Evolutionary conservation across 2,888 invertebrate genomes (phyloP), one percentile per base, ranked within the genome.

Genomic region (Melanostoma scalare): DNA sequence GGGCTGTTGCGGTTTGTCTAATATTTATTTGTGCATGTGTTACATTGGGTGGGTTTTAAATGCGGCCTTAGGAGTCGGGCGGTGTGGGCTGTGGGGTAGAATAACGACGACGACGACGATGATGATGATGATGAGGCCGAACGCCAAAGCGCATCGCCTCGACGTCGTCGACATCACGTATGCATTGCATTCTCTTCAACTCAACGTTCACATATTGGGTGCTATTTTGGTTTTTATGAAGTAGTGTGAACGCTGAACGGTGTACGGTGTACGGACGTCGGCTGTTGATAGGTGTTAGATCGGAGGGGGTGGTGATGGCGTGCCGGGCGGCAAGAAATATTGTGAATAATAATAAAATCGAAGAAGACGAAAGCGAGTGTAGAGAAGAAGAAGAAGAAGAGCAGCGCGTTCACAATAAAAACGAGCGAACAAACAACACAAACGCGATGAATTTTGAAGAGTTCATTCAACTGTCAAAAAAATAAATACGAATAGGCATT

Each of bases 401-500:
- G n/a, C n/a, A 38, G 20, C 10, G 20, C 10, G 68, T 46, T 44
- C 10, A 10, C 30, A 6, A 52, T 42, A 31, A 56, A 46, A 75
- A 46, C 36, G 56, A 78, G 53, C 44, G 33, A 6, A 61, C 55
- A 79, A 46, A 52, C 9, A 56, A 50, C 42, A 61, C 48, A 58
- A 52, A 48, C 46, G 48, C 55, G 71, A 79, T 71, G 67, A 74
- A 67, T 79, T 60, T 63, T 67, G 10, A 79, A 79, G 71, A 86
- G 89, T 89, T 89, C 89, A 89, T 89, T 89, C 88, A 89, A 89
- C 89, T 89, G 88, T 87, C 89, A 88, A 89, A 89, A 88, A 86
- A 87, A 72, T 63, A 74, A 68, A 71, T 58, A 61, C 20, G 20
- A 20, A 1, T 20, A 20, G 20, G 20, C 20, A 72, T 38, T 6